Percentiles rank a stretch among this genome's conserved stretches.
phyloP scores from a whole-genome alignment of 2,888 invertebrate species.

The Clivina fossor region DNA sequence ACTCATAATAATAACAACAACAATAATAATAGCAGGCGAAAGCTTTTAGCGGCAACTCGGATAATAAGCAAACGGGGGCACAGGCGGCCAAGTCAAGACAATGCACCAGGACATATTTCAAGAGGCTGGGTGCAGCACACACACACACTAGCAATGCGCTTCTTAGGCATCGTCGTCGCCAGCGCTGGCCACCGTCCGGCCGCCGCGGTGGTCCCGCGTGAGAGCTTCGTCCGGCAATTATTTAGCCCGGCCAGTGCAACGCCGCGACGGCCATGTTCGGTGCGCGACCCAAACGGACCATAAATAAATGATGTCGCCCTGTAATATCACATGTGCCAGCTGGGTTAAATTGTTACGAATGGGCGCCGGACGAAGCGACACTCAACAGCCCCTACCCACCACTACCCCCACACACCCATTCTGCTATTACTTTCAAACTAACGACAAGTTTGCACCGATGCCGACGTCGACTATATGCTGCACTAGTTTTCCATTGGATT shows the following conservation, averaged over 20 bases:
- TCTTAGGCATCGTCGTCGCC: not conserved
- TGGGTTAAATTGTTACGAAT: constrained; percentile 56
- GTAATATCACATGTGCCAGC: constrained; percentile 57
- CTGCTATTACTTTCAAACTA: not conserved
- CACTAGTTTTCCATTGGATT: no score
- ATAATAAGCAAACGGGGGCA: no score
- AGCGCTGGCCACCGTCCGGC: not conserved
- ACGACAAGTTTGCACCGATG: no score
- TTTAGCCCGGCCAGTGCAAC: constrained; percentile 5
- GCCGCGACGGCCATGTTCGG: constrained; percentile 1
- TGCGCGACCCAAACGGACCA: constrained; percentile 49
- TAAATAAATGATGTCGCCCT: constrained; percentile 55
- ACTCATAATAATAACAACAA: no score
- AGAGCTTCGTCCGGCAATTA: not conserved
- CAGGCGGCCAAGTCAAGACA: no score
- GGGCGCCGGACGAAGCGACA: constrained; percentile 50
- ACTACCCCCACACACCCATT: not conserved
- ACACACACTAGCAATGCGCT: no score
- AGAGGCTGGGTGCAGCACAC: no score
- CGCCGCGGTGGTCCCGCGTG: not conserved
- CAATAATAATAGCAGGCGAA: no score
- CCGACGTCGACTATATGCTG: no score
- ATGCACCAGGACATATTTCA: no score
- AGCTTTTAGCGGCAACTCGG: no score
- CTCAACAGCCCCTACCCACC: constrained; percentile 47